A percentile compares a stretch with the other conserved stretches of the same genome.
These are phyloP conservation scores for Koerneria pararmatus DNA, from an alignment of 2,888 invertebrate species.

Conservation along the genomic window DNA sequence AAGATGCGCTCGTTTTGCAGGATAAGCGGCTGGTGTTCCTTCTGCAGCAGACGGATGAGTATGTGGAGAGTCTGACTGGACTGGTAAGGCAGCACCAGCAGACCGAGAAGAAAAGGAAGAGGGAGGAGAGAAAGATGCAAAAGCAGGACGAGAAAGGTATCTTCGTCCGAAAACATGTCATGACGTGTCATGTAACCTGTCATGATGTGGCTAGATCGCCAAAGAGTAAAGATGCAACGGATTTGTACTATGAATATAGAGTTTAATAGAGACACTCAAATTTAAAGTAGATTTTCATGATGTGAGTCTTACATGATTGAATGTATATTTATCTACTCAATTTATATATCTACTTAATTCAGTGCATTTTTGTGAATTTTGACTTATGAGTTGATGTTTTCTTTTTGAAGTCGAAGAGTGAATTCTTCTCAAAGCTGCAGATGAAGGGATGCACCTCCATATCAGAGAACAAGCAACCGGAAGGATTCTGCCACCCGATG, in stretches of 20 bases:
- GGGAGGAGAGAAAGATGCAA: constrained; percentile 40
- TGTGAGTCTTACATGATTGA: too few species aligned
- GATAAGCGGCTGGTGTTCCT: constrained; percentile 95
- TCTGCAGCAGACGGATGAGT: constrained; percentile 94
- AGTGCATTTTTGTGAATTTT: too few species aligned
- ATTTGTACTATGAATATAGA: too few species aligned
- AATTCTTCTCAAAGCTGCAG: constrained; percentile 1
- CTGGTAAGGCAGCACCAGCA: constrained; percentile 83
- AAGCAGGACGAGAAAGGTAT: constrained; percentile 30
- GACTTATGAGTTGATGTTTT: too few species aligned
- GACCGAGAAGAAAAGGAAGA: constrained; percentile 40
- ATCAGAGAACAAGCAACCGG: constrained; percentile 85
- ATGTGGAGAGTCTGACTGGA: constrained; percentile 86
- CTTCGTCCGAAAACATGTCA: too few species aligned
- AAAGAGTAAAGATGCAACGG: too few species aligned
- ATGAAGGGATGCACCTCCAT: constrained; percentile 75
- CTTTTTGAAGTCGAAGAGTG: constrained; percentile 64
- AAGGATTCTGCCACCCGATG: constrained; percentile 71
- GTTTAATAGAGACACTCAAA: too few species aligned
- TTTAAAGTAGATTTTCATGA: too few species aligned
- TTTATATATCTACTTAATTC: too few species aligned
- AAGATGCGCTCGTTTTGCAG: constrained; percentile 11
- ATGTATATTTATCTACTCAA: too few species aligned
- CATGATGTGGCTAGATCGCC: too few species aligned
- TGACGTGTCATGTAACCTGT: too few species aligned